phyloP scores from a whole-genome alignment of 2,113 vertebrate species.

The Lepidothrix coronata region DNA sequence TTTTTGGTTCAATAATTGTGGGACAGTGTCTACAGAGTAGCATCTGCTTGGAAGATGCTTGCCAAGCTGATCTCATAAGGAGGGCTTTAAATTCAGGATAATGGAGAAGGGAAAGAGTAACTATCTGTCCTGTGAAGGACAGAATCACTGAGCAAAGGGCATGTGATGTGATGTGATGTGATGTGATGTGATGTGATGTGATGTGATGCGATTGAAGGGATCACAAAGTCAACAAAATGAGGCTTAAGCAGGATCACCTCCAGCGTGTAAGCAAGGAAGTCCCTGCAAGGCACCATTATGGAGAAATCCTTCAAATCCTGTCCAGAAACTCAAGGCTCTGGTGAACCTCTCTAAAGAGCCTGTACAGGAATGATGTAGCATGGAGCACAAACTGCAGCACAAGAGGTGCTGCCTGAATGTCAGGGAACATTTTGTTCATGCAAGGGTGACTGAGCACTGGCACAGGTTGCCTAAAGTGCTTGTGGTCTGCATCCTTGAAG shows the following conservation, averaged over 20 bases:
- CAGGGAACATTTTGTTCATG: not conserved
- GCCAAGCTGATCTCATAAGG: not conserved
- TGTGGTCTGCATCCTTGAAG: not conserved
- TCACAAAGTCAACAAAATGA: not conserved
- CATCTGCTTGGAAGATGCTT: not conserved
- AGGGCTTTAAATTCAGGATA: not conserved
- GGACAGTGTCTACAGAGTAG: not conserved
- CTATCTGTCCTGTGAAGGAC: not conserved
- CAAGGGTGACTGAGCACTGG: not conserved
- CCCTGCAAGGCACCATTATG: not conserved
- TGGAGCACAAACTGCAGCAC: not conserved
- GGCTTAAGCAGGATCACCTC: fast-evolving
- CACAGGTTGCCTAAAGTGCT: not conserved
- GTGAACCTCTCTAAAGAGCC: not conserved
- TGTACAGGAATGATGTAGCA: fast-evolving
- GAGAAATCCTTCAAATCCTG: not conserved
- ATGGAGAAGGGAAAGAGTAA: not conserved
- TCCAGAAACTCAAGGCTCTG: not conserved
- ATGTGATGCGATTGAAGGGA: not conserved
- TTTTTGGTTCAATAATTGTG: not conserved
- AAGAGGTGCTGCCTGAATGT: not conserved
- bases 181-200: not conserved
- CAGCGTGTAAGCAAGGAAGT: not conserved
- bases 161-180: not conserved
- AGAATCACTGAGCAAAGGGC: not conserved